A percentile compares a stretch with the other conserved stretches of the same genome.
These are phyloP conservation scores for Hipposideros armiger DNA, from an alignment of 2,113 vertebrate species.

Conservation along the genomic window DNA sequence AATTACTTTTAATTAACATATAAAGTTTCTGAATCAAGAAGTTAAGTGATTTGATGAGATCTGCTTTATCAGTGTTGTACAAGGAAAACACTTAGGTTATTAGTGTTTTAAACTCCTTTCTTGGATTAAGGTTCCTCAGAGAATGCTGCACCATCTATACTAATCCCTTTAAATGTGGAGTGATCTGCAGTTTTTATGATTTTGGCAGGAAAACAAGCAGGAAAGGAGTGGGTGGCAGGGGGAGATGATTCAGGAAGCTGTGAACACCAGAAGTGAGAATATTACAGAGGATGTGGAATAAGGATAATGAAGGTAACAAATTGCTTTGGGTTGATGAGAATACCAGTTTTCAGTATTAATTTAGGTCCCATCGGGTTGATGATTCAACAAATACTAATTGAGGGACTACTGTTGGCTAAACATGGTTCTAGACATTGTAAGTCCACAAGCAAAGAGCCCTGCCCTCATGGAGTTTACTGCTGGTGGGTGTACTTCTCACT, in stretches of 20 bases:
- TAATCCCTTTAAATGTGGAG: not conserved
- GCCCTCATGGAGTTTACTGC: not conserved
- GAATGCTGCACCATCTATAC: not conserved
- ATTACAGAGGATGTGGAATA: not conserved
- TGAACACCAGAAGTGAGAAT: not conserved
- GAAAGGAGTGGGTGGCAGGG: not conserved
- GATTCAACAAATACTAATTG: not conserved
- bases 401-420: not conserved
- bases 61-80: not conserved
- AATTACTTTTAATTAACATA: constrained; percentile 5
- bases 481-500: not conserved
- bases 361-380: not conserved
- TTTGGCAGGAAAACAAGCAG: not conserved
- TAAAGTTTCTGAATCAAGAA: not conserved
- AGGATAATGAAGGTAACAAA: not conserved
- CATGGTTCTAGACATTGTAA: not conserved
- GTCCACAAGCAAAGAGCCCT: not conserved
- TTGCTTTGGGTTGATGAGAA: not conserved
- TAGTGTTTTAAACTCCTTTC: not conserved
- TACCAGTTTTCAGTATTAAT: not conserved
- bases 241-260: not conserved
- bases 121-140: not conserved
- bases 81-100: not conserved
- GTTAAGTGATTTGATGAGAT: not conserved
- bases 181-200: not conserved